Evolutionary conservation across 2,113 vertebrate species (phyloP).

Genomic region (Ornithorhynchus anatinus): DNA sequence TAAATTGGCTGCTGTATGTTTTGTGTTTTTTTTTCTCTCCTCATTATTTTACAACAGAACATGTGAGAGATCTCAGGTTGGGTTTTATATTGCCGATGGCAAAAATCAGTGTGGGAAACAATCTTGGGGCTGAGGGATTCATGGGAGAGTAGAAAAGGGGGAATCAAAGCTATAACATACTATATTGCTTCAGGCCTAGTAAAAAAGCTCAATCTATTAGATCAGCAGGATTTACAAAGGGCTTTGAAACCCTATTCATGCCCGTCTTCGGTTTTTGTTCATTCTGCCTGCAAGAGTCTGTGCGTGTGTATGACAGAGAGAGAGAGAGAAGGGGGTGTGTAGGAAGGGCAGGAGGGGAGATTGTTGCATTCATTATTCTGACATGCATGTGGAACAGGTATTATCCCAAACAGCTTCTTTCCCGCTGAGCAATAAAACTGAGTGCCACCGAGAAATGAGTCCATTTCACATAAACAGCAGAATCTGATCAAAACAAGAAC

Average conservation of each 20-base stretch:
- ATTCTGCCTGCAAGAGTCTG: not conserved
- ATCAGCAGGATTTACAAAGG: not conserved
- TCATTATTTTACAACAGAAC: not conserved
- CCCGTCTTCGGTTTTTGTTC: constrained; percentile 30
- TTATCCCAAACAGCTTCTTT: constrained; percentile 37
- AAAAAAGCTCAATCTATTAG: not conserved
- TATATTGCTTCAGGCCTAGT: not conserved
- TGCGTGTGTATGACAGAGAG: not conserved
- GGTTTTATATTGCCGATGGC: not conserved
- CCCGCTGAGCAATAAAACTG: constrained; percentile 21
- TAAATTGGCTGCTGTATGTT: not conserved
- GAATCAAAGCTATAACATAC: not conserved
- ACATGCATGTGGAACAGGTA: constrained; percentile 8
- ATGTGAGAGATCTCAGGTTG: not conserved
- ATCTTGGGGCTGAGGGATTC: not conserved
- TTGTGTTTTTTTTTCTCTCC: not conserved
- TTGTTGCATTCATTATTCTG: constrained; percentile 18
- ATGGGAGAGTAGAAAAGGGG: not conserved
- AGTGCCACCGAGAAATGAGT: constrained; percentile 43
- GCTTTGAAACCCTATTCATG: not conserved
- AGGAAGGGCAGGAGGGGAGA: not conserved
- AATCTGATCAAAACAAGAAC: constrained; percentile 65
- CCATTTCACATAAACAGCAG: constrained; percentile 51
- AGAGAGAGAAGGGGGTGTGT: too few species aligned
- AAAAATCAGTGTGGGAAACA: constrained; percentile 6